Base-by-base conservation (phyloP, 2,888 invertebrate genomes). In the Drosophila koepferae region DNA sequence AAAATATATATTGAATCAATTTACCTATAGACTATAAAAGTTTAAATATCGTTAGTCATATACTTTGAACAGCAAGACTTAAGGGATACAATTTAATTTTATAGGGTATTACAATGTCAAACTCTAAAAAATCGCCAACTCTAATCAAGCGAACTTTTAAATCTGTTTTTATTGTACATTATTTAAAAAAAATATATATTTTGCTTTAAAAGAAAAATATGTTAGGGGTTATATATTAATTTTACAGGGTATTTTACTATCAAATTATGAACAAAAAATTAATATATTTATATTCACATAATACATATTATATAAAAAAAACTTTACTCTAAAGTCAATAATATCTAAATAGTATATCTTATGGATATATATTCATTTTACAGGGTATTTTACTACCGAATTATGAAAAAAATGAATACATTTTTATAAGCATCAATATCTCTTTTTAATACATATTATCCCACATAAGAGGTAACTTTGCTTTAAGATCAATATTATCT, bases 161-260 rank as follows among this genome's bases (percentile, higher is more conserved):
- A 49, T n/a, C 16, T 28, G 23, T 9, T 28, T 23, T 28, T 28
- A 9, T 48, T 16, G 23, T 46, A 48, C 8, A 28, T 10, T n/a
- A 49, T n/a, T 1, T n/a, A 31, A 28, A 10, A 28, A 28, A 28
- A 31, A 49, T 3, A 9, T n/a, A 1, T 2, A 14, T 20, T 2
- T n/a, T 48, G 16, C 2, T n/a, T 4, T n/a, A 10, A 28, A 16
- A 9, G 0, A 28, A n/a, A 49, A n/a, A 9, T 5, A 4, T 49
- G 0, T 16, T 1, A 9, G 2, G 2, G 10, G 9, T 2, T 10
- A n/a, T 4, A 4, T 2, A 28, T 1, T 16, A 16, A 1, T 9
- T n/a, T 31, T 49, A 49, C 31, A 49, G 49, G n/a, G 31, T 49
- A 49, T 49, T 48, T 48, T 0, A 16, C 6, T 9, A 28, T 4